These are phyloP conservation scores for Rana temporaria DNA, from an alignment of 2,113 vertebrate genomes.

Conservation along the genomic window DNA sequence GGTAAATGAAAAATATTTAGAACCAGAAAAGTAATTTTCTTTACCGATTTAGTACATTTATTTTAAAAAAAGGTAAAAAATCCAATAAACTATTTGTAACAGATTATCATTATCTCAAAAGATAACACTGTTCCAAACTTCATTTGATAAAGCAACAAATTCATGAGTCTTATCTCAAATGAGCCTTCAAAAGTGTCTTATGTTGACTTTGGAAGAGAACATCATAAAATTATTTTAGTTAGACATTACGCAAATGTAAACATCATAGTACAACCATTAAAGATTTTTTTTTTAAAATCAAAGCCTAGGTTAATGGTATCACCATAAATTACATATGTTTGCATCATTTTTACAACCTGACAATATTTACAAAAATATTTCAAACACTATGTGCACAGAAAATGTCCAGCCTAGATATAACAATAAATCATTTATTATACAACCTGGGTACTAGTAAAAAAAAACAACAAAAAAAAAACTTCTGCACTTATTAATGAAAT, in stretches of 20 bases:
- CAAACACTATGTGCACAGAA: neutral
- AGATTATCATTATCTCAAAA: neutral
- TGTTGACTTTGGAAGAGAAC: constrained; percentile 36
- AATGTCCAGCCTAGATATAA: neutral
- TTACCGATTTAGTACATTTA: constrained; percentile 30
- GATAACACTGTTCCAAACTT: constrained; percentile 2
- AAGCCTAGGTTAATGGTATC: neutral
- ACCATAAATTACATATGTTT: neutral
- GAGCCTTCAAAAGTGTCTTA: constrained; percentile 35
- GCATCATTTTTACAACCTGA: constrained; percentile 34
- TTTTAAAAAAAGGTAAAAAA: neutral
- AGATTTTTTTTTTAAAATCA: neutral
- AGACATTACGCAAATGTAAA: constrained; percentile 27
- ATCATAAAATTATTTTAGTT: constrained; percentile 51
- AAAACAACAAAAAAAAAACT: neutral
- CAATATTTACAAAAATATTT: neutral
- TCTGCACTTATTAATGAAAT: neutral
- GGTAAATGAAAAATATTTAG: constrained; percentile 47
- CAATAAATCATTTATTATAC: neutral
- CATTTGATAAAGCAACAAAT: constrained; percentile 35
- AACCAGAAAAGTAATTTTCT: neutral
- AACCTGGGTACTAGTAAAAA: neutral
- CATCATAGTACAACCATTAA: neutral
- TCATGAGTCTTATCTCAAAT: constrained; percentile 26
- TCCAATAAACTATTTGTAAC: neutral